Base-by-base conservation (phyloP, 2,888 invertebrate genomes). In the Plagodis pulveraria region DNA sequence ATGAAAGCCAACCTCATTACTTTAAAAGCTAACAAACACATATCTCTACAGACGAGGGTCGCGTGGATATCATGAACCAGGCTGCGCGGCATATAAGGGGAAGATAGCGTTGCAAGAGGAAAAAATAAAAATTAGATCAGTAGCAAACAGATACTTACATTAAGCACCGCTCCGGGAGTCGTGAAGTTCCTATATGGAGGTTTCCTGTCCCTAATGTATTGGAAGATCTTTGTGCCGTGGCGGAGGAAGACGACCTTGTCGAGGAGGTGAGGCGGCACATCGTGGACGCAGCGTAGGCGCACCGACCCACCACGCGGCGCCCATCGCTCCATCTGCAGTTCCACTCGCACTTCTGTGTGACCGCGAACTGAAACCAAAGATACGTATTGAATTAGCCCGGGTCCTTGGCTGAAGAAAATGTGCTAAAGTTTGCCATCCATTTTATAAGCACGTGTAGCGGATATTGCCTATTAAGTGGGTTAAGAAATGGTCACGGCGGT, bases 201-300 rank as follows among this genome's bases (percentile, higher is more conserved):
- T 80, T 94, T 95, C 63, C 97, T 93, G 70, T 96, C 95, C 76
- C 95, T 95, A 81, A 97, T 95, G 84, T 95, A 97, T 89, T 96
- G 96, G 86, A 96, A 96, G 91, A 97, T 95, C 91, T 96, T 97
- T 80, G 93, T 94, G 71, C 94, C 94, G 71, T 93, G 94, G 69
- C 95, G 94, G 55, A 94, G 93, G 94, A 95, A 96, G 83, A 96
- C 96, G 72, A 97, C 96, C 87, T 96, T 96, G 92, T 96, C 96
- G 56, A 97, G 94, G 72, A 96, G 94, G 76, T 95, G 95, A 46
- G 94, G 94, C 49, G 94, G 93, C 60, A 96, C 96, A 86, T 95
- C 96, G 91, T 97, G 96, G 65, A 95, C 94, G 92, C 97, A 97
- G 78, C 94, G 94, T 66, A 97, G 90, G 49, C 94, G 93, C 68